Base-by-base conservation (phyloP, 2,888 invertebrate species). In the Hydrotaea cyrtoneurina region DNA sequence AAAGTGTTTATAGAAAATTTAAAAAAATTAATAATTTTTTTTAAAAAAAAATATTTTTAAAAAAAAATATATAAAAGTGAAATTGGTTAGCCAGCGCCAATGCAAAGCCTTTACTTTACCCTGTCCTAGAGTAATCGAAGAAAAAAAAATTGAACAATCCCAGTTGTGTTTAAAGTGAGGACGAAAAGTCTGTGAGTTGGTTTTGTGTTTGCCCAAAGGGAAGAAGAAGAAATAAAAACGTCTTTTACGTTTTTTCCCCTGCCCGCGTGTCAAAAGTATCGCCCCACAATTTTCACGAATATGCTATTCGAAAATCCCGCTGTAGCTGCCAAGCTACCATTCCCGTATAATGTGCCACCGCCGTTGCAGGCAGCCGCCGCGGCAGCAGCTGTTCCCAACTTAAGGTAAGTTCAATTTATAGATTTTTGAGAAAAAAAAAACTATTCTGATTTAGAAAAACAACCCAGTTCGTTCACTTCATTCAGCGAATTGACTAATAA, bases 251-350 rank as follows among this genome's bases (percentile, higher is more conserved):
- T 36, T 53, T 31, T 79, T 73, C 46, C 23, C 46, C 59, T 64
- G 21, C 0, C 13, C 31, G n/a, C n/a, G 66, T 57, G 53, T 66
- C 31, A 15, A 13, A 15, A 62, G 13, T 76, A 79, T 76, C 78
- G 84, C 80, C 78, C 64, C 83, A 88, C 86, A 78, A 88, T 86
- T 86, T 86, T 86, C 82, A 86, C 79, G 77, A 91, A 88, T 88
- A 95, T 95, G 95, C 93, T 95, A 93, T 95, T 95, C 92, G 95
- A 95, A 93, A 95, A 94, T 93, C 95, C 95, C 91, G 93, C 93
- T 87, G 94, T 94, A 91, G 93, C 93, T 88, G 92, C 93, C 50
- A 95, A 95, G 93, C 94, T 95, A 93, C 94, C 95, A 92, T 95
- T 94, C 92, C 94, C 95, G 89, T 95, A 95, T 93, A 95, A 94